Conservation (phyloP, 2,113 vertebrate genomes). For the Anoplopoma fimbria region DNA sequence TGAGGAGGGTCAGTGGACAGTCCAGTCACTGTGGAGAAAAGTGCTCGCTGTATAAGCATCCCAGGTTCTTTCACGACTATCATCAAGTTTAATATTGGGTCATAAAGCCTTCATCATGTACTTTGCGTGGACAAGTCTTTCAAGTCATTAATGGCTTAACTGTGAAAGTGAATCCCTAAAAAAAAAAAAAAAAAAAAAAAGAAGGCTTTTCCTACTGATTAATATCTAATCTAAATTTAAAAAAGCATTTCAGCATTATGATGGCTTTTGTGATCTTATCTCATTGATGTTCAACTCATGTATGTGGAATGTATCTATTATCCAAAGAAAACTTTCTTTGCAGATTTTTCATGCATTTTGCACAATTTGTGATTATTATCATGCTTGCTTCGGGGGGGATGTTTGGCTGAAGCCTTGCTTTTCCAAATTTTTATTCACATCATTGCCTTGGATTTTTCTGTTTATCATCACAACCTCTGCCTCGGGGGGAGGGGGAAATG, state of each 20-base stretch:
- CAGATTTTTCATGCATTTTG: conserved; percentile 62
- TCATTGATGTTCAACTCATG: conserved; percentile 75
- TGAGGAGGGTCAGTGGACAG: conserved; percentile 46
- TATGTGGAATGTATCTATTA: conserved; percentile 83
- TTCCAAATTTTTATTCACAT: conserved; percentile 59
- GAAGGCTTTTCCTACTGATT: neutral
- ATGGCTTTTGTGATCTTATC: conserved; percentile 75
- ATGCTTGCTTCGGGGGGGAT: conserved; percentile 65
- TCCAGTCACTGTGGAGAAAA: conserved; percentile 73
- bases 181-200: no score
- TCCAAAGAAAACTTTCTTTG: conserved; percentile 80
- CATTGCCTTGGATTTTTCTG: conserved; percentile 67
- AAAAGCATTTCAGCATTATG: conserved; percentile 51
- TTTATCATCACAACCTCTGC: conserved; percentile 69
- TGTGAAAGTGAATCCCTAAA: neutral
- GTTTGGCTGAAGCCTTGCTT: conserved; percentile 71
- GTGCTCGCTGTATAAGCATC: conserved; percentile 66
- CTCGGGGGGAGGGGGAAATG: conserved; percentile 20
- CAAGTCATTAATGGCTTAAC: neutral
- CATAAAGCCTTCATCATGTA: conserved; percentile 74
- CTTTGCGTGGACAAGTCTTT: no score
- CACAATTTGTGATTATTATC: conserved; percentile 55
- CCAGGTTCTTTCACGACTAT: conserved; percentile 48
- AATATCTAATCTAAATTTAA: neutral
- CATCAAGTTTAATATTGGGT: conserved; percentile 62